Evolutionary conservation across 2,797 vertebrate genomes (phyloP), one percentile per base, ranked within the genome.

Genomic region (Myiotriccus ornatus): DNA sequence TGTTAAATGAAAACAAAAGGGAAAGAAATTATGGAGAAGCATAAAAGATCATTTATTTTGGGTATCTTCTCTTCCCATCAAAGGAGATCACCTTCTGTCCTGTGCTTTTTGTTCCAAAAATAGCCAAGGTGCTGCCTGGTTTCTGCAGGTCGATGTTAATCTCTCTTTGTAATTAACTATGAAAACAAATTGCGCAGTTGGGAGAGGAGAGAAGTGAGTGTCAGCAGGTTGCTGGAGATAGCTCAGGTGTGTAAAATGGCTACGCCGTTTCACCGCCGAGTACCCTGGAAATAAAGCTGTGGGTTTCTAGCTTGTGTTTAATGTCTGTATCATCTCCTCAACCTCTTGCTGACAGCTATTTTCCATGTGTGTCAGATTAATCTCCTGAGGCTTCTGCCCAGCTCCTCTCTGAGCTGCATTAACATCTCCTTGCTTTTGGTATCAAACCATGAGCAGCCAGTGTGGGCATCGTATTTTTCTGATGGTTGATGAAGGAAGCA

Each of bases 21-120:
- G 75, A 63, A 69, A 89, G 73, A 90, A 90, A 80, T 79, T 71
- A 79, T 3, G 63, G 83, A 87, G 77, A 59, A 35, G 25, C 64
- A 53, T 73, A 90, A 76, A 90, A 80, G 85, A 84, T 79, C 41
- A 34, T 86, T 96, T 96, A 96, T 94, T 96, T 96, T 82, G 60
- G 70, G 74, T 89, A 50, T 77, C 77, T 81, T 84, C 30, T 75
- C 79, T 88, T 24, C 44, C 37, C 39, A 82, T 87, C 91, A 94
- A 88, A 93, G 86, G 63, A 94, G 88, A 94, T 95, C 63, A 53
- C 78, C 91, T 95, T 89, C 67, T 92, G 74, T 83, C 81, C 71
- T 90, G n/a, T 77, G 81, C 87, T 83, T 96, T 96, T 89, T 77
- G 53, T 96, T 96, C 88, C 91, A 79, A 91, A 96, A 96, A 95